Evolutionary conservation across 1,140 invertebrate species (phyloP).

Genomic region (Bilobella aurantiaca): DNA sequence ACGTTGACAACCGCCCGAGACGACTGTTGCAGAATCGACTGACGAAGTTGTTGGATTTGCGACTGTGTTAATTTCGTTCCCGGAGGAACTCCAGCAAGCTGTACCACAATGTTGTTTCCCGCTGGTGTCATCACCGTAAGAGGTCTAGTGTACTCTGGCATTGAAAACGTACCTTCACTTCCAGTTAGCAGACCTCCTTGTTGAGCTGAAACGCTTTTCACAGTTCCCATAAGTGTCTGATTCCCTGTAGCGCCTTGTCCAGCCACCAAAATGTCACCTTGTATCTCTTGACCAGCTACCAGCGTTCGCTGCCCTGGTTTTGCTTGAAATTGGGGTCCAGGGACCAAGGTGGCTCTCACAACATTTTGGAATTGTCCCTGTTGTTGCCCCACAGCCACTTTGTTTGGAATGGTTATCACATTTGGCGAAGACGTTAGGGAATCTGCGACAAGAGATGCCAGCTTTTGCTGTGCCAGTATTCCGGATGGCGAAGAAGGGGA

Average conservation of each 20-base stretch:
- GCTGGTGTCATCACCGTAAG: not conserved
- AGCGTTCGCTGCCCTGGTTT: not conserved
- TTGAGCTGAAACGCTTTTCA: not conserved
- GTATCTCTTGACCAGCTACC: not conserved
- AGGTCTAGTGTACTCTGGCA: no score
- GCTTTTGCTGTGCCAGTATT: no score
- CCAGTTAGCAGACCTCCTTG: no score
- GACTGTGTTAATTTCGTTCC: not conserved
- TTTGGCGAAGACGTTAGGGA: not conserved
- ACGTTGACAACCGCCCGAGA: not conserved
- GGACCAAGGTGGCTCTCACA: not conserved
- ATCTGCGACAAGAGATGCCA: not conserved
- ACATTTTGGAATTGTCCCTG: not conserved
- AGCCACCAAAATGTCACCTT: not conserved
- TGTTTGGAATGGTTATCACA: not conserved
- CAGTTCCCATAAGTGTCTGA: not conserved
- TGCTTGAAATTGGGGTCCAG: not conserved
- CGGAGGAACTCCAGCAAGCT: not conserved
- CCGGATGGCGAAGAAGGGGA: not conserved
- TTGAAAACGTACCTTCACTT: no score
- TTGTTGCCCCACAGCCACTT: not conserved
- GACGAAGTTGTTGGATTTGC: not conserved
- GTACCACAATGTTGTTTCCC: not conserved
- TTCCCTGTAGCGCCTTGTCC: not conserved
- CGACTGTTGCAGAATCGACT: conserved; percentile 3